Evolutionary conservation across 1,140 invertebrate species (phyloP), one percentile per base, ranked within the genome.

Genomic region (Brachionus sp.): DNA sequence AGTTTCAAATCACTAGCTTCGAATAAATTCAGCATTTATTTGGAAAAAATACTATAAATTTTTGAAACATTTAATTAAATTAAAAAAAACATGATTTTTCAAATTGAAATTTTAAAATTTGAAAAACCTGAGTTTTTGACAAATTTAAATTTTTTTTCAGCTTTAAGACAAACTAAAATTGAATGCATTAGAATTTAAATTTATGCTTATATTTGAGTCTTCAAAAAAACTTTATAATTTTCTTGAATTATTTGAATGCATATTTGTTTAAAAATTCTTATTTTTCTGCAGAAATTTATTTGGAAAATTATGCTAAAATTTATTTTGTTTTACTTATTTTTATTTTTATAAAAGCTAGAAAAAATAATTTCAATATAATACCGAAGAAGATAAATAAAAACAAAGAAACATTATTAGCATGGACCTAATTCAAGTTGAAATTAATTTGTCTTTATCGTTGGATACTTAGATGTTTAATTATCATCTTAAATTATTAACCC

Each of bases 311-410:
- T 57, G 50, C 50, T 57, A 57, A 57, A 57, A 57, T 57, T 57
- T 57, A 16, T 57, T 57, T 57, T 57, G 50, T 57, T 57, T 57
- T 57, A 57, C 50, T 57, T 57, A 57, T 57, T 57, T 57, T 57
- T 57, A 57, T 57, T 57, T 57, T 57, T 7, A 19, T 57, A 57
- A 57, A 57, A 19, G 50, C 50, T 57, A 57, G 12, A 53, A 57
- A 57, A 57, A 19, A 57, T 50, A 23, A 25, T 19, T 57, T 57
- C n/a, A 57, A 57, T 57, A 50, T 29, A 50, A 50, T 16, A 50
- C 13, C 44, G 4, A 12, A 50, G 44, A 57, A 57, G 50, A 57
- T 57, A 57, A 57, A 9, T 57, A 9, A 19, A 19, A 57, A 23
- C 50, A 57, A 29, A 50, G 44, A 13, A 50, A 50, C 1, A 3